phyloP scores from a whole-genome alignment of 2,888 invertebrate genomes.

The Synanthedon tipuliformis region DNA sequence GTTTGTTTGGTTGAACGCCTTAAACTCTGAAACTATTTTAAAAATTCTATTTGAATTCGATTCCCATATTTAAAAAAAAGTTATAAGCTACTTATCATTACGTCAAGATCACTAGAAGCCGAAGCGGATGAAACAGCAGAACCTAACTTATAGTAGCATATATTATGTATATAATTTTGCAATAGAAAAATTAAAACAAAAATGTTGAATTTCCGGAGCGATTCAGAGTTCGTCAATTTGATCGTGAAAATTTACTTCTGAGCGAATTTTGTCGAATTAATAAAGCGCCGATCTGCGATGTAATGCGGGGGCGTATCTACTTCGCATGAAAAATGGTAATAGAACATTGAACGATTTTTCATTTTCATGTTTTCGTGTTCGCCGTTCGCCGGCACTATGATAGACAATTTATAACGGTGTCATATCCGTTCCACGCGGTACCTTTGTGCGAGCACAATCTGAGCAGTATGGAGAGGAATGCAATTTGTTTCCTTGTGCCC shows the following conservation, averaged over 20 bases:
- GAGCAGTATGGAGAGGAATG: constrained; percentile 28
- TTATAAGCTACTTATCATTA: no score
- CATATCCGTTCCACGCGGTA: constrained; percentile 17
- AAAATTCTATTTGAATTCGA: no score
- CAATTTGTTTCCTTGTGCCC: constrained; percentile 32
- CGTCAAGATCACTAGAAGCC: no score
- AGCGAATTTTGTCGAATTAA: constrained; percentile 39
- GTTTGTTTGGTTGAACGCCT: no score
- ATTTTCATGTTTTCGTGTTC: constrained; percentile 55
- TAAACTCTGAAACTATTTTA: no score
- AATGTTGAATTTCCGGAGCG: neutral
- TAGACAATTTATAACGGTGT: constrained; percentile 45
- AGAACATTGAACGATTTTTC: constrained; percentile 51
- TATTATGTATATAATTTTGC: neutral
- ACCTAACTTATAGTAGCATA: neutral
- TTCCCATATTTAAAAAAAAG: no score
- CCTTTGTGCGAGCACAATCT: constrained; percentile 25
- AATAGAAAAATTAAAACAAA: neutral
- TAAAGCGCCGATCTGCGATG: constrained; percentile 10
- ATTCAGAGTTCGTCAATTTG: neutral
- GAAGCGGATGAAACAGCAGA: no score
- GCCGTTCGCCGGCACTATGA: constrained; percentile 32
- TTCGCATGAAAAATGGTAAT: constrained; percentile 48
- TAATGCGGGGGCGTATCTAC: constrained; percentile 1
- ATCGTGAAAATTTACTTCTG: neutral